Evolutionary conservation across 2,797 vertebrate species (phyloP), one percentile per base, ranked within the genome.

Genomic region (Phaenicophaeus curvirostris): DNA sequence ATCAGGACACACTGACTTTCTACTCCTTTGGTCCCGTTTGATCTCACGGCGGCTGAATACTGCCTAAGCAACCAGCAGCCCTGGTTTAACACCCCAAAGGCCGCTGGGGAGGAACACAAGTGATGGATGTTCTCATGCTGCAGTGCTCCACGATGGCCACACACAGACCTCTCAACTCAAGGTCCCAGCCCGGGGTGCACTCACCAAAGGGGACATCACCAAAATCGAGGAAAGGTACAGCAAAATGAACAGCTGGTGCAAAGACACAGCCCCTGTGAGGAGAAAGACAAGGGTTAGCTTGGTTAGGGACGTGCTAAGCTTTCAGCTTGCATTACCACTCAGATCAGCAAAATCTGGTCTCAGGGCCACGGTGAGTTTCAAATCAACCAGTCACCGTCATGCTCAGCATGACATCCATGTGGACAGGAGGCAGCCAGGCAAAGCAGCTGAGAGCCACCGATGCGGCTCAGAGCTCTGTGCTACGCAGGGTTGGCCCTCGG

Each of bases 181-280:
- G 31, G 44, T 41, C 44, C 18, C 8, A 63, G 35, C 35, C 51
- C 74, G 48, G 31, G 30, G 54, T 15, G 55, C 48, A 97, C 98
- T 98, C 96, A 99, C 99, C 99, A 69, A 98, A 99, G 71, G 98
- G 98, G 89, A 99, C 96, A 7, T 99, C 98, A 13, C 98, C 98
- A 31, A 99, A 99, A 95, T 93, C 59, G 25, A 99, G 97, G 76
- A 98, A 95, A 8, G 97, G 97, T 31, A 99, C 94, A 13, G 93
- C 85, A 51, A 99, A 99, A 91, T 98, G 97, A 85, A 99, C 99
- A 3, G 98, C 99, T 0, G 98, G 99, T 72, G 98, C 98, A 9
- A 98, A 98, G 94, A 99, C 98, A 57, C 98, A 98, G 90, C 99
- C 99, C 91, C 99, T 99, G 97, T 8, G 61, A 93, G 71, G 24